A percentile compares a stretch with the other conserved stretches of the same genome.
phyloP scores from a whole-genome alignment of 2,113 vertebrate species.

The Ellobius talpinus region DNA sequence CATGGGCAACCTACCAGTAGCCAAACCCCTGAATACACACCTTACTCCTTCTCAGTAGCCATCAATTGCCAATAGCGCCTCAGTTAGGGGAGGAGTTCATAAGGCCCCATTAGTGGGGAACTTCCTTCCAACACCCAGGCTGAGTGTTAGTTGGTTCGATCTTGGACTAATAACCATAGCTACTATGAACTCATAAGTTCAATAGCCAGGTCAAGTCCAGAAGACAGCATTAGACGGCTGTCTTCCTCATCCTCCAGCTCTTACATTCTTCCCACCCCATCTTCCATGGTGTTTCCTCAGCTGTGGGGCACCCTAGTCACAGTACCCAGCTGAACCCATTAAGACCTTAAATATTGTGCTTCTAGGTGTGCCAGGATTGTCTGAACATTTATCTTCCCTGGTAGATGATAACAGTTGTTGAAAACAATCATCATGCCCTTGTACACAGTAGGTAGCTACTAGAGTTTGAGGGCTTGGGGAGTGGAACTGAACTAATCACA shows the following conservation, averaged over 20 bases:
- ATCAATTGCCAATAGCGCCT: not conserved
- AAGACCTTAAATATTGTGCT: not conserved
- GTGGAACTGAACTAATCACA: constrained; percentile 33
- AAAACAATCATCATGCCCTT: not conserved
- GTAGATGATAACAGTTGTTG: not conserved
- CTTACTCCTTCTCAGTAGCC: not conserved
- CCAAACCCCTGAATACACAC: not conserved
- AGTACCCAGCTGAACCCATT: not conserved
- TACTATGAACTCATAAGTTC: not conserved
- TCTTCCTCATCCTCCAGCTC: not conserved
- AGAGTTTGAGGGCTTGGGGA: not conserved
- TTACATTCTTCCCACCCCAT: not conserved
- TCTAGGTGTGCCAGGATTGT: not conserved
- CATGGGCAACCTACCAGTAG: not conserved
- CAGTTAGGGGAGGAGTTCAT: not conserved
- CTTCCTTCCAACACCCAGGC: not conserved
- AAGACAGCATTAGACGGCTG: not conserved
- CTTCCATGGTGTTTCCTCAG: not conserved
- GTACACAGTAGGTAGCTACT: constrained; percentile 43
- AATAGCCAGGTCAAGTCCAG: not conserved
- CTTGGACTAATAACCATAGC: not conserved
- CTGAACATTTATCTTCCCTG: constrained; percentile 7
- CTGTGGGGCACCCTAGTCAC: no score
- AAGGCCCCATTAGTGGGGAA: not conserved
- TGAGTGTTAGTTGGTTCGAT: not conserved